Evolutionary conservation across 2,113 vertebrate genomes (phyloP).

Genomic region (Calidris pygmaea): DNA sequence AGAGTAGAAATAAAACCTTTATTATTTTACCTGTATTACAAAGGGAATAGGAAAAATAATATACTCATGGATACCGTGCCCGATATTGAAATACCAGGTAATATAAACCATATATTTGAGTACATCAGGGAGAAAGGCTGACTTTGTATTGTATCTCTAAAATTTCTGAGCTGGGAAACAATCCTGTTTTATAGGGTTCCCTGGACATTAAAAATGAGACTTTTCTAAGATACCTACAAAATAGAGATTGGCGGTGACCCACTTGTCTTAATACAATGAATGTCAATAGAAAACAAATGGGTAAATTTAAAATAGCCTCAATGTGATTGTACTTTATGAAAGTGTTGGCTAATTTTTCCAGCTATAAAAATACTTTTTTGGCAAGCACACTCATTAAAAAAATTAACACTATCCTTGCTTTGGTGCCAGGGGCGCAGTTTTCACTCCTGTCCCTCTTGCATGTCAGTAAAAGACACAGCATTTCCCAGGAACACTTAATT

Average conservation of each 20-base stretch:
- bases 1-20: neutral
- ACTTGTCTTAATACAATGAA: neutral
- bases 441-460: neutral
- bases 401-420: neutral
- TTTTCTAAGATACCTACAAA: too few species aligned
- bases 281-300: neutral
- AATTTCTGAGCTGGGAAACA: neutral
- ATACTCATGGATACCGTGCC: neutral
- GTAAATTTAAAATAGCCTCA: neutral
- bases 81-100: neutral
- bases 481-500: neutral
- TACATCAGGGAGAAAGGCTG: neutral
- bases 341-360: neutral
- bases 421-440: neutral
- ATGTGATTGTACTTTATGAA: fast-evolving
- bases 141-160: neutral
- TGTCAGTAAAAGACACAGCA: fast-evolving
- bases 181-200: neutral
- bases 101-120: neutral
- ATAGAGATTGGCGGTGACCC: neutral
- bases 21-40: neutral
- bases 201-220: neutral
- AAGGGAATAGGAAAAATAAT: neutral
- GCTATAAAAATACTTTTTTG: neutral
- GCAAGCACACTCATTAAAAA: neutral